A percentile compares a stretch with the other conserved stretches of the same genome.
phyloP scores from a whole-genome alignment of 2,888 invertebrate species.

The Cabera pusaria region DNA sequence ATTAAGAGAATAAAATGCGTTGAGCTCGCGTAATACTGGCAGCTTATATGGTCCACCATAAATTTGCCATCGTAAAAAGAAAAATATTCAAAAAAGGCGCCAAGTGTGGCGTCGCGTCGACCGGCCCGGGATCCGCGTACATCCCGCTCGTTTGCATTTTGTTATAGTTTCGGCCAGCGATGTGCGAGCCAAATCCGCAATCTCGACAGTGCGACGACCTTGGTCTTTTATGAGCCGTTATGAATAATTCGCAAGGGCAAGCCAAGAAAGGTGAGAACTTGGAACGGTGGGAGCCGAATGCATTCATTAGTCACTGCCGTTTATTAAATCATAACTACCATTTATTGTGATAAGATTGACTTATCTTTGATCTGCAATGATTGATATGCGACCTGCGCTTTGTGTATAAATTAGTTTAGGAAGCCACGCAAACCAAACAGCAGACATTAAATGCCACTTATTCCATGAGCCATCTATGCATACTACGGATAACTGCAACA shows the following conservation, averaged over 20 bases:
- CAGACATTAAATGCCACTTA: too few relatives aligned
- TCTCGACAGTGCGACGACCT: slow-evolving; percentile 75
- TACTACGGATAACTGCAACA: too few relatives aligned
- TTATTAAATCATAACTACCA: slow-evolving; percentile 4
- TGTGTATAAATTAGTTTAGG: too few relatives aligned
- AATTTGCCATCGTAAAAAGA: slow-evolving; percentile 39
- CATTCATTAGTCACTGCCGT: slow-evolving; percentile 19
- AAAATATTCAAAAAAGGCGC: slow-evolving; percentile 41
- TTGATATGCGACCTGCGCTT: too few relatives aligned
- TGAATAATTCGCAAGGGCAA: slow-evolving; percentile 62
- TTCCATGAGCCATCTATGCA: too few relatives aligned
- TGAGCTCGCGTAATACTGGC: slow-evolving; percentile 51
- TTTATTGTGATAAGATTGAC: slow-evolving; percentile 2
- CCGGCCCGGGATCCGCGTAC: slow-evolving; percentile 61
- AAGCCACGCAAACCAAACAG: too few relatives aligned
- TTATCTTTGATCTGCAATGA: background rate
- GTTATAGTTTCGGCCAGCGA: slow-evolving; percentile 36
- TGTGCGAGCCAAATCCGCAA: slow-evolving; percentile 64
- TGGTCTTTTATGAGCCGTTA: slow-evolving; percentile 64
- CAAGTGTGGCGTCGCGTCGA: slow-evolving; percentile 28
- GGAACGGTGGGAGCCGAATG: slow-evolving; percentile 14
- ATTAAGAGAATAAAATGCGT: slow-evolving; percentile 31
- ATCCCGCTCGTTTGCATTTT: slow-evolving; percentile 64
- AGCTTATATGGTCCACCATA: slow-evolving; percentile 45
- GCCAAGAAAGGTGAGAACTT: slow-evolving; percentile 34